phyloP scores from a whole-genome alignment of 2,797 vertebrate genomes.

The Hydrocynus forskahlii region DNA sequence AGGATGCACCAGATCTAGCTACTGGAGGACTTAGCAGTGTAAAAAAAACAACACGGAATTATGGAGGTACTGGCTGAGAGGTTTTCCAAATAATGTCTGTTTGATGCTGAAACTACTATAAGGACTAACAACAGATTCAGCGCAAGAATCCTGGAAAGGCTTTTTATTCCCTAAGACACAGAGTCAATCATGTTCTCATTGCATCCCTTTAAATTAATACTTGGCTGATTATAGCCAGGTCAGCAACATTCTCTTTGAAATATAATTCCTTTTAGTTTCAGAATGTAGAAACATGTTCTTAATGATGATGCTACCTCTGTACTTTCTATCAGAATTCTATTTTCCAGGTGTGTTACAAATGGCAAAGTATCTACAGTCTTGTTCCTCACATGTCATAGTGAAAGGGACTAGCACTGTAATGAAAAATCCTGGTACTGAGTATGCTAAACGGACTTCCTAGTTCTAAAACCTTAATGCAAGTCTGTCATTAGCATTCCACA shows the following conservation, averaged over 20 bases:
- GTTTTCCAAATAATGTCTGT: neutral
- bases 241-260: neutral
- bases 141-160: neutral
- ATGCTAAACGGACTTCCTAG: neutral
- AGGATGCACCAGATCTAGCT: neutral
- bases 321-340: neutral
- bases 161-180: neutral
- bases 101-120: neutral
- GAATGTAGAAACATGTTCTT: neutral
- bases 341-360: neutral
- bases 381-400: neutral
- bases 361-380: neutral
- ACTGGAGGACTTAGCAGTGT: neutral
- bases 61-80: neutral
- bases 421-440: neutral
- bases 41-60: neutral
- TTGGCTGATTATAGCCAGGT: neutral
- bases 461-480: neutral
- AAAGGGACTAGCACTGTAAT: neutral
- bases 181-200: neutral
- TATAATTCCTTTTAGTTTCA: neutral
- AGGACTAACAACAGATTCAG: no score
- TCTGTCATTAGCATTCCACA: conserved; percentile 1
- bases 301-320: neutral
- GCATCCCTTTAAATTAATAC: neutral